Conservation (phyloP, 2,113 vertebrate genomes). For the Chamaea fasciata region DNA sequence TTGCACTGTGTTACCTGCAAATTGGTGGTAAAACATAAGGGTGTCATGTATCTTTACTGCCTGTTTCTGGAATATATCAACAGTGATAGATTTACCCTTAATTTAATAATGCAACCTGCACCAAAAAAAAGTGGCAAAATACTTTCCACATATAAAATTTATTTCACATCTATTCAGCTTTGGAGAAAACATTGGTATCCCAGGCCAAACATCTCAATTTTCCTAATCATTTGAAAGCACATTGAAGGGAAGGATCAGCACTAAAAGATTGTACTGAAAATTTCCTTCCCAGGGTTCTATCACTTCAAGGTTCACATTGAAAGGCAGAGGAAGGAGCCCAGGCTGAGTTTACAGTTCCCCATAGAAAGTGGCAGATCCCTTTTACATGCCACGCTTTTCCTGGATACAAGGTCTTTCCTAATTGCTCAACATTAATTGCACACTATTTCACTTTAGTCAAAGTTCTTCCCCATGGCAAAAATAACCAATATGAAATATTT, state of each 20-base stretch:
- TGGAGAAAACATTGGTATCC: background rate
- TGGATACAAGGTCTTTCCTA: no score
- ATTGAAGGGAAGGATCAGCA: background rate
- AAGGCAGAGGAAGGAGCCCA: background rate
- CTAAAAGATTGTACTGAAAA: background rate
- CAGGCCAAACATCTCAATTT: background rate
- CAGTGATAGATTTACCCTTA: background rate
- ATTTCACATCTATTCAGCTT: background rate
- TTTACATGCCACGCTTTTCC: background rate
- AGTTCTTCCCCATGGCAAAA: background rate
- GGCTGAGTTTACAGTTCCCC: background rate
- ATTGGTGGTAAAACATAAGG: background rate
- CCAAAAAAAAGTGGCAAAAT: background rate
- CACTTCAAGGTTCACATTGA: background rate
- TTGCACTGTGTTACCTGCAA: background rate
- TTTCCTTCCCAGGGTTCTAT: background rate
- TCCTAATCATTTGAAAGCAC: background rate
- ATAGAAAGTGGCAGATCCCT: background rate
- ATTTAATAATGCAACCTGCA: background rate
- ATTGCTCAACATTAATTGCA: background rate
- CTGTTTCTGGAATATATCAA: background rate
- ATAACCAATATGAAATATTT: background rate
- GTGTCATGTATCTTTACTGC: background rate
- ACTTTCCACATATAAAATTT: rapidly evolving
- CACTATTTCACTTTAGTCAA: background rate